Conservation (phyloP, 2,113 vertebrate species). For the Ailuropoda melanoleuca region DNA sequence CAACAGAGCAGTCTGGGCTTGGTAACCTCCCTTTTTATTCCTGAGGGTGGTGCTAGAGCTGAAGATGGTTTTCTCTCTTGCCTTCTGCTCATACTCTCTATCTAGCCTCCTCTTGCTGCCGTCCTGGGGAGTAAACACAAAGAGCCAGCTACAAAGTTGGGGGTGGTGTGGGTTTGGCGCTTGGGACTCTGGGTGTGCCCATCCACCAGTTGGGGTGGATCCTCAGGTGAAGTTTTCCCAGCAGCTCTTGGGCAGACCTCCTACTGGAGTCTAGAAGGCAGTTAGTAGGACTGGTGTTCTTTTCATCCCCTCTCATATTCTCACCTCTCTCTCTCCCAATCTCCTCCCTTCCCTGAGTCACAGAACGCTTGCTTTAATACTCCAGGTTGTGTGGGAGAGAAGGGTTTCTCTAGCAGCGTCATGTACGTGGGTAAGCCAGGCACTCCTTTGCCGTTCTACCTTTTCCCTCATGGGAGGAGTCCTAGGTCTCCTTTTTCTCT, state of each 20-base stretch:
- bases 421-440: not conserved
- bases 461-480: not conserved
- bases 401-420: not conserved
- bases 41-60: not conserved
- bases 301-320: not conserved
- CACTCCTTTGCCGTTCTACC: not conserved
- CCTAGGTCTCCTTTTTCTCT: not conserved
- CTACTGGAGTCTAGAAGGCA: not conserved
- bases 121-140: not conserved
- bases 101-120: not conserved
- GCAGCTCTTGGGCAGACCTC: not conserved
- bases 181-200: not conserved
- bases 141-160: not conserved
- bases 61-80: not conserved
- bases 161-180: not conserved
- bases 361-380: not conserved
- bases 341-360: not conserved
- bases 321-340: not conserved
- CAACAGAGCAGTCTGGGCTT: not conserved
- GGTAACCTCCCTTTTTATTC: not conserved
- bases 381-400: not conserved
- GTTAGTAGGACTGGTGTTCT: not conserved
- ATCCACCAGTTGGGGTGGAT: not conserved
- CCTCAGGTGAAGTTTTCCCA: not conserved
- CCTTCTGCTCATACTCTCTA: not conserved